Evolutionary conservation across 2,797 vertebrate genomes (phyloP), one percentile per base, ranked within the genome.

Genomic region (Micromesistius poutassou): DNA sequence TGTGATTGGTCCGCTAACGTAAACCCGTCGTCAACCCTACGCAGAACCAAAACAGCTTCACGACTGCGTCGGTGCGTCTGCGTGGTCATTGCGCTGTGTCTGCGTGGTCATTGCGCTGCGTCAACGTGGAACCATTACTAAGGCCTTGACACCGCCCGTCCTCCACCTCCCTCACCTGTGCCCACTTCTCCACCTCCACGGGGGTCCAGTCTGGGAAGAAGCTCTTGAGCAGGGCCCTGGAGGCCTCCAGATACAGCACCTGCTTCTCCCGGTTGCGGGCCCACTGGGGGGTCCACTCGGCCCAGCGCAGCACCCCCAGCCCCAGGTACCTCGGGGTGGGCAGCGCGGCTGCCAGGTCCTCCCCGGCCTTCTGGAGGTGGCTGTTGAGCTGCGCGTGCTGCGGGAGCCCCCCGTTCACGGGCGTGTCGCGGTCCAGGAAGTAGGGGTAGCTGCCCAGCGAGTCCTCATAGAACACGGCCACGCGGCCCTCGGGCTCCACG

Each of bases 261-360:
- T 92, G 88, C 77, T 86, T 93, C n/a, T 87, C 91, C 75, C 50
- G 74, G 84, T 93, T 94, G 74, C 94, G 89, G 6, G 79, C 85
- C 94, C 94, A 95, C 88, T 95, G 94, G 0, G 94, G 92, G 22
- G 84, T 77, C 95, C 95, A 95, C 82, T 94, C 90, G 0, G 89
- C 84, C 94, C 94, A 95, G 50, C 81, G 87, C 79, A 95, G 74
- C 42, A 95, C 89, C 19, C 93, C 94, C 71, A 95, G 83, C 2
- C 94, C 94, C 0, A 92, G 90, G 77, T 91, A 93, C 76, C 93
- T 90, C 0, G 89, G 86, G 13, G 91, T 89, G 22, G 94, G 94
- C 82, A 95, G 75, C 36, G 90, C 86, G 14, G 82, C 78, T 30
- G 86, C 88, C 73, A 95, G 38, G 83, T 95, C 93, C 35, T 87